Conservation (phyloP, 2,888 invertebrate species). For the Temnothorax rugatulus region DNA sequence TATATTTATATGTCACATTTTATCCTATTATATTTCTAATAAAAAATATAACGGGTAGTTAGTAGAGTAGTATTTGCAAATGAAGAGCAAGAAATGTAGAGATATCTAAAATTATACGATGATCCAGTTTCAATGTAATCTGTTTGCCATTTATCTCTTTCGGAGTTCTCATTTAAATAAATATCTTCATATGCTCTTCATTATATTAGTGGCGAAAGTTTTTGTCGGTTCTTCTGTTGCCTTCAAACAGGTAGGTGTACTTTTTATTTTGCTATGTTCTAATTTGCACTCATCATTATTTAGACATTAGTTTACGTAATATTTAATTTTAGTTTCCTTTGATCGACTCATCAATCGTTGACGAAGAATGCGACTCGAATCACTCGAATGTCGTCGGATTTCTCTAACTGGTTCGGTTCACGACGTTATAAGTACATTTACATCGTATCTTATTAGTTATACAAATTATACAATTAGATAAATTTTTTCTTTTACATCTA, state of each 20-base stretch:
- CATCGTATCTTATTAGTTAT: conserved; percentile 19
- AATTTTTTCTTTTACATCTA: conserved; percentile 10
- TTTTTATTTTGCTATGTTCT: conserved; percentile 48
- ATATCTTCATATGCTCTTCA: neutral
- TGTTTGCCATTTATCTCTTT: neutral
- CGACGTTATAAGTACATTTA: neutral
- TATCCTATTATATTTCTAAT: conserved; percentile 14
- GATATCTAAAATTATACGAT: conserved; percentile 6
- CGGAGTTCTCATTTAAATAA: neutral
- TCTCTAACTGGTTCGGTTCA: neutral
- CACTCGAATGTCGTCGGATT: neutral
- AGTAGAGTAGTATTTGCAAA: neutral
- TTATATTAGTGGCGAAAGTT: conserved; percentile 27
- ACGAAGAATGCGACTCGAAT: neutral
- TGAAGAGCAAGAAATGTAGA: neutral
- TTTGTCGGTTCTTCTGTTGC: conserved; percentile 32
- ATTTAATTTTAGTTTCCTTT: conserved; percentile 19
- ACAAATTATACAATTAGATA: neutral
- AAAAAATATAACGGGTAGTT: neutral
- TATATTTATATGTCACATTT: conserved; percentile 20
- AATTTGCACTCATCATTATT: conserved; percentile 6
- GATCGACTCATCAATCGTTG: neutral
- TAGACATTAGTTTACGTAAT: conserved; percentile 7
- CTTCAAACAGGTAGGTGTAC: conserved; percentile 61
- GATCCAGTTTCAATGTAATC: neutral